phyloP scores from a whole-genome alignment of 2,888 invertebrate species.

The Apamea crenata region DNA sequence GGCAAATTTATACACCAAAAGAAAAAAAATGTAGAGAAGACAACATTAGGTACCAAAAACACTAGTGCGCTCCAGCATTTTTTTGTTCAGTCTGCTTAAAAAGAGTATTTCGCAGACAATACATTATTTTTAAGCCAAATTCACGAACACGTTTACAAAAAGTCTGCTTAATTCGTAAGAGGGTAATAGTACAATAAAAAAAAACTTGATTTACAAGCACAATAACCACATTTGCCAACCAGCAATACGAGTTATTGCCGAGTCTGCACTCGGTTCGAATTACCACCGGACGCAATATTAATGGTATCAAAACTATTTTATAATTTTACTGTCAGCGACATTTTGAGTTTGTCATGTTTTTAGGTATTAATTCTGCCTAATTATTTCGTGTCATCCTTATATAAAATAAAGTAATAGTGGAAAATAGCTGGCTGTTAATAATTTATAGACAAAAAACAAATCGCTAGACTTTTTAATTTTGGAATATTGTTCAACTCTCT shows the following conservation, averaged over 20 bases:
- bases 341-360: constrained; percentile 34
- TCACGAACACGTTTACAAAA: constrained; percentile 17
- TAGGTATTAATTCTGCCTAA: constrained; percentile 23
- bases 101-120: neutral
- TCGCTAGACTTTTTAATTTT: neutral
- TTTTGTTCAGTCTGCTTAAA: neutral
- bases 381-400: constrained; percentile 2
- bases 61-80: neutral
- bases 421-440: neutral
- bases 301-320: constrained; percentile 49
- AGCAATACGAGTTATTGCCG: constrained; percentile 63
- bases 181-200: constrained; percentile 48
- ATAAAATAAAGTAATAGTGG: neutral
- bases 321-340: constrained; percentile 43
- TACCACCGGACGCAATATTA: constrained; percentile 57
- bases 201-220: constrained; percentile 50
- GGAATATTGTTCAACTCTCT: neutral
- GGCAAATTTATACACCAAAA: neutral
- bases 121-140: neutral
- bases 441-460: neutral
- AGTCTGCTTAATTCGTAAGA: constrained; percentile 33
- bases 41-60: neutral
- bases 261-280: constrained; percentile 48
- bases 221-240: constrained; percentile 56
- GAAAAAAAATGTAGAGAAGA: neutral